These are phyloP conservation scores for Salmo trutta DNA, from an alignment of 2,797 vertebrate species.

Conservation along the genomic window DNA sequence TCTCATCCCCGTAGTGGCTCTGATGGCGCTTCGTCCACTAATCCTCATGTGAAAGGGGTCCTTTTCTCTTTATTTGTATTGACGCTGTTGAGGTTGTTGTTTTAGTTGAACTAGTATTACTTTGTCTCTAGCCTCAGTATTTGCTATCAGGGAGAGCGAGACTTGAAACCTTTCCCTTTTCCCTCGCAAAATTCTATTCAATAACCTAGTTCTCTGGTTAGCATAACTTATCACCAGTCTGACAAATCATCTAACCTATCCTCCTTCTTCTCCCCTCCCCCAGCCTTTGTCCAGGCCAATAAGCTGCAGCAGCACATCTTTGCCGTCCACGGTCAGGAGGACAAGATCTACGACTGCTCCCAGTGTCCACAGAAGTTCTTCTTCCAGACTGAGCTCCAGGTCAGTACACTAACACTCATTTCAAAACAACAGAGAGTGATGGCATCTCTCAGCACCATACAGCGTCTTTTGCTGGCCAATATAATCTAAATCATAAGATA, in stretches of 20 bases:
- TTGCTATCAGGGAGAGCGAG: neutral
- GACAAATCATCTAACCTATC: neutral
- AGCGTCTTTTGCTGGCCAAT: neutral
- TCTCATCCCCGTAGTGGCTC: conserved; percentile 39
- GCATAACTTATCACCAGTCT: neutral
- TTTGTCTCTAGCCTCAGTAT: neutral
- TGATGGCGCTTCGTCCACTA: neutral
- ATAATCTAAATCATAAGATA: neutral
- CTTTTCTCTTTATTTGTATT: conserved; percentile 23
- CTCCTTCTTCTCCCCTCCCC: neutral
- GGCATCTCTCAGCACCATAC: neutral
- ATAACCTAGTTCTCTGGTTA: neutral
- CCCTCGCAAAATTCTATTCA: no score
- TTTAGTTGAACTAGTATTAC: conserved; percentile 1
- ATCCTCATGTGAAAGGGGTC: conserved; percentile 16
- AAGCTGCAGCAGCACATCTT: conserved; percentile 99
- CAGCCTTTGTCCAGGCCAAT: conserved; percentile 84
- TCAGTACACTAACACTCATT: conserved; percentile 43
- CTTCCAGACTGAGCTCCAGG: conserved; percentile 99
- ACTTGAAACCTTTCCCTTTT: neutral
- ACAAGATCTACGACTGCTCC: conserved; percentile 99
- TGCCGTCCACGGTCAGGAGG: conserved; percentile 95
- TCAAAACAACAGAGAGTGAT: neutral
- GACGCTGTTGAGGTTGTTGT: conserved; percentile 29
- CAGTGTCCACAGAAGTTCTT: conserved; percentile 99